phyloP scores from a whole-genome alignment of 2,797 vertebrate genomes.

The Pogonophryne albipinna region DNA sequence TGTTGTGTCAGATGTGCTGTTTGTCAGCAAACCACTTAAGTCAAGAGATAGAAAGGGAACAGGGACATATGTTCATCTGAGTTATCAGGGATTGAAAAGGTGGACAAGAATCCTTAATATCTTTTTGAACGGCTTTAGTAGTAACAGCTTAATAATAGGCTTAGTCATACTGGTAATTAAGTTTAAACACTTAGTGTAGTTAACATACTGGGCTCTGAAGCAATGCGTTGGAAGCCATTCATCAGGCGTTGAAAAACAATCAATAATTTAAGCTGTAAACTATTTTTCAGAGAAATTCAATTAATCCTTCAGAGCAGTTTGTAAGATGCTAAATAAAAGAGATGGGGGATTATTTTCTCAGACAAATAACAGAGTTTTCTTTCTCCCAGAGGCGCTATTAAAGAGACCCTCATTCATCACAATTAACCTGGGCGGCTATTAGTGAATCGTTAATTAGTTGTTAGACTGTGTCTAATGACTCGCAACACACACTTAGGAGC shows the following conservation, averaged over 20 bases:
- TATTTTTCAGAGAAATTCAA: slow-evolving; percentile 33
- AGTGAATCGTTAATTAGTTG: slow-evolving; percentile 72
- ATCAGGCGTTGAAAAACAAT: slow-evolving; percentile 32
- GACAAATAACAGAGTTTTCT: slow-evolving; percentile 57
- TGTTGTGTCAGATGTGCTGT: slow-evolving; percentile 13
- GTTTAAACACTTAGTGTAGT: slow-evolving; percentile 10
- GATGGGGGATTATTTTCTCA: slow-evolving; percentile 46
- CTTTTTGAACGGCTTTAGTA: slow-evolving; percentile 11
- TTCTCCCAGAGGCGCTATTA: slow-evolving; percentile 54
- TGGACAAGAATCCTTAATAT: slow-evolving; percentile 6
- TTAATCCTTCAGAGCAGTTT: slow-evolving; percentile 36
- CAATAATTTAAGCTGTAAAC: slow-evolving; percentile 48
- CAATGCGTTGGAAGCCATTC: slow-evolving; percentile 16
- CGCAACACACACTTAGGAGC: slow-evolving; percentile 52
- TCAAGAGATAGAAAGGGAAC: slow-evolving; percentile 18
- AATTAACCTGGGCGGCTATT: slow-evolving; percentile 73
- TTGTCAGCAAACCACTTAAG: slow-evolving; percentile 21
- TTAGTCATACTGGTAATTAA: slow-evolving; percentile 12
- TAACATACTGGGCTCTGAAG: slow-evolving; percentile 9
- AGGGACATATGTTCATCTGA: slow-evolving; percentile 6
- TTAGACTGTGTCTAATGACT: slow-evolving; percentile 68
- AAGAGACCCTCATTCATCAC: slow-evolving; percentile 72
- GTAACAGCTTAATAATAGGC: not conserved
- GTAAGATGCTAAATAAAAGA: slow-evolving; percentile 28
- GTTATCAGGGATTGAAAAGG: not conserved